These are phyloP conservation scores for Streblospio benedicti DNA, from an alignment of 1,140 invertebrate genomes.

Conservation along the genomic window DNA sequence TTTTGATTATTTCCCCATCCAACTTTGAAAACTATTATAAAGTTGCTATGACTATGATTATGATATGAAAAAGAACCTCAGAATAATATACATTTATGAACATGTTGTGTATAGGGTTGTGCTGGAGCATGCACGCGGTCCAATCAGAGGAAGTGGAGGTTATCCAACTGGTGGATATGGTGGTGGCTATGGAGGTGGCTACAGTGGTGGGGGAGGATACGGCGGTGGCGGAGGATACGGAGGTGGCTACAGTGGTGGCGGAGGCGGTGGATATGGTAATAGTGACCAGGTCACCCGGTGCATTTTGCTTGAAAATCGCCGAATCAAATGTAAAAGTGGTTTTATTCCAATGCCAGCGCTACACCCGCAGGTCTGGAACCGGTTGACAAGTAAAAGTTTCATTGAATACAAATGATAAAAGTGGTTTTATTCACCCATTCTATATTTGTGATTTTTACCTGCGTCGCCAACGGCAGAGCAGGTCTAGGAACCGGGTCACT, in stretches of 20 bases:
- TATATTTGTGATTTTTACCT: no score
- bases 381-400: no score
- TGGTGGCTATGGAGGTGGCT: neutral
- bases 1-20: no score
- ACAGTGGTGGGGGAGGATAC: slow-evolving; percentile 1
- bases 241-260: slow-evolving; percentile 9
- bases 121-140: slow-evolving; percentile 20
- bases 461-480: no score
- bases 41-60: no score
- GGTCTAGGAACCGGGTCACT: no score
- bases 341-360: neutral
- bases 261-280: slow-evolving; percentile 9
- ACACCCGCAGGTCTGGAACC: no score
- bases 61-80: no score
- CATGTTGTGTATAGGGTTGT: slow-evolving; percentile 13
- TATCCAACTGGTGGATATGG: neutral
- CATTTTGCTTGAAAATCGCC: neutral
- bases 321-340: neutral
- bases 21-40: no score
- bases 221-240: slow-evolving; percentile 3
- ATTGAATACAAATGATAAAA: no score
- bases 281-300: slow-evolving; percentile 9
- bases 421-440: no score
- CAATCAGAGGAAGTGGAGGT: slow-evolving; percentile 3
- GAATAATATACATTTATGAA: no score